These are phyloP conservation scores for Pseudomyrmex concolor DNA, from an alignment of 1,140 invertebrate species.

Conservation along the genomic window DNA sequence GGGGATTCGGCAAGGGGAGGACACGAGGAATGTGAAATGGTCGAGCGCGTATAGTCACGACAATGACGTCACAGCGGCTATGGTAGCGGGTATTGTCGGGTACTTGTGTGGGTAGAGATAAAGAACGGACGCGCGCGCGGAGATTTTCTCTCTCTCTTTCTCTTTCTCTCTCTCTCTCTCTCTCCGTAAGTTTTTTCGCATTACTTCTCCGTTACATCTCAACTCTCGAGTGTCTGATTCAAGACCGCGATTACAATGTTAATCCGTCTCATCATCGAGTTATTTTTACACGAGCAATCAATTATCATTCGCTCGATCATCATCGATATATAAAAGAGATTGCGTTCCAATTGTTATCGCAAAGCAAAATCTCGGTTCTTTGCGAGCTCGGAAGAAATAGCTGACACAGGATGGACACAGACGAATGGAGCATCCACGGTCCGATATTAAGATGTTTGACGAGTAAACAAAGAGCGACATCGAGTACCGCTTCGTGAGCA, in stretches of 20 bases:
- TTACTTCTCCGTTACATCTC: slow-evolving; percentile 38
- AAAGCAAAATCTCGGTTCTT: neutral
- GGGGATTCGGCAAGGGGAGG: slow-evolving; percentile 49
- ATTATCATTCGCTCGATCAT: neutral
- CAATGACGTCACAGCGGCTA: slow-evolving; percentile 71
- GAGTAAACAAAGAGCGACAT: slow-evolving; percentile 70
- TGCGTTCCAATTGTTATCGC: slow-evolving; percentile 5
- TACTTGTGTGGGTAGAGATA: slow-evolving; percentile 66
- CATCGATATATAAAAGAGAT: neutral
- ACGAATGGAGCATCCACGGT: slow-evolving; percentile 6
- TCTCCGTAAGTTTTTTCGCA: slow-evolving; percentile 59
- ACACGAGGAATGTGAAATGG: slow-evolving; percentile 73
- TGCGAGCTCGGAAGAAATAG: slow-evolving; percentile 1
- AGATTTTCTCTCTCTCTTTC: slow-evolving; percentile 64
- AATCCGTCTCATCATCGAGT: neutral
- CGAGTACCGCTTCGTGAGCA: slow-evolving; percentile 48
- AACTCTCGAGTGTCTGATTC: neutral
- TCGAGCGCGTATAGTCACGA: slow-evolving; percentile 66
- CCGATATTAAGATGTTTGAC: slow-evolving; percentile 78
- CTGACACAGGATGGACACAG: slow-evolving; percentile 27
- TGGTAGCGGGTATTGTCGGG: slow-evolving; percentile 65
- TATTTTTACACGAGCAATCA: neutral
- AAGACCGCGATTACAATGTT: neutral
- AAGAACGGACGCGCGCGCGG: slow-evolving; percentile 11
- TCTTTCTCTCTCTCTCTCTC: slow-evolving; percentile 65